phyloP scores from a whole-genome alignment of 2,888 invertebrate genomes.

The Pherbina coryleti region DNA sequence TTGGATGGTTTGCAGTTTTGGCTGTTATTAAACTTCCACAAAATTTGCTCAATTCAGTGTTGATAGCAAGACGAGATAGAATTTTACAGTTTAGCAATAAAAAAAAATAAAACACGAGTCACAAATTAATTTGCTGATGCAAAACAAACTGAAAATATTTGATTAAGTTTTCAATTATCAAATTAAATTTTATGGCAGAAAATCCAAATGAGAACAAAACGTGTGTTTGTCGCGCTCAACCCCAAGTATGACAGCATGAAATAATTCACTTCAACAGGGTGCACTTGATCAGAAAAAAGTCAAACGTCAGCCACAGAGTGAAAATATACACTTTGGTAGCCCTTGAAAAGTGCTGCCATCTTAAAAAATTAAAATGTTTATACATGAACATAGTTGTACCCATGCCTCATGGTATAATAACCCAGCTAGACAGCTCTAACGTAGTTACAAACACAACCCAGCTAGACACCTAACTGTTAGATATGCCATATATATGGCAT shows the following conservation, averaged over 20 bases:
- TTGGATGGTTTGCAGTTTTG: not conserved
- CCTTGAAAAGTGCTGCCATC: no score
- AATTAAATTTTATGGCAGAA: slow-evolving; percentile 31
- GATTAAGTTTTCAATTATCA: slow-evolving; percentile 18
- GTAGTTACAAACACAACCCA: no score
- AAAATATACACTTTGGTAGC: no score
- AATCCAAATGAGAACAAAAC: slow-evolving; percentile 23
- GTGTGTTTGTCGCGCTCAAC: slow-evolving; percentile 19
- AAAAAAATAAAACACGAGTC: not conserved
- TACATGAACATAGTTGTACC: no score
- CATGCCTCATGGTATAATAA: no score
- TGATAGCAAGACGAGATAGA: not conserved
- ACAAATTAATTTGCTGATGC: slow-evolving; percentile 28
- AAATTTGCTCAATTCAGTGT: not conserved
- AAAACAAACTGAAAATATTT: slow-evolving; percentile 19
- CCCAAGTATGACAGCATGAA: not conserved
- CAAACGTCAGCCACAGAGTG: not conserved
- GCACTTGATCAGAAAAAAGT: not conserved
- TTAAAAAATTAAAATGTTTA: no score
- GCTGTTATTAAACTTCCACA: not conserved
- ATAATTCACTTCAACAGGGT: not conserved
- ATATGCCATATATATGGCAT: no score
- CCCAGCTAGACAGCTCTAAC: no score
- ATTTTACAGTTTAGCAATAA: not conserved
- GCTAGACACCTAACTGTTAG: no score